Evolutionary conservation across 2,888 invertebrate genomes (phyloP), one percentile per base, ranked within the genome.

Genomic region (Platycheirus rosarum): DNA sequence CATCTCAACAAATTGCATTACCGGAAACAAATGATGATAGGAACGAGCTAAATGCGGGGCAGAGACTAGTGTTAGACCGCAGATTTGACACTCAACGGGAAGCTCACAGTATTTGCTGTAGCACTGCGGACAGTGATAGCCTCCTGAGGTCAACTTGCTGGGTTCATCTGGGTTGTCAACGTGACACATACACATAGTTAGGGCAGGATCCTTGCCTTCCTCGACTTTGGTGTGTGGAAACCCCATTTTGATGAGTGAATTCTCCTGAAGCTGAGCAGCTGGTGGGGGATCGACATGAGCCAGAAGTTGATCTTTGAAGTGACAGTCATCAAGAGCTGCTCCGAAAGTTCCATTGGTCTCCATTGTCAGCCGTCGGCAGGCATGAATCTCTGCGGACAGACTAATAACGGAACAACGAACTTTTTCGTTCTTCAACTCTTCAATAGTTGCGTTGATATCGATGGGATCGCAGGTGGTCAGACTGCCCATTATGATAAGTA

Each of bases 11-110:
- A 96, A 99, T 57, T 95, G 93, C 48, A 95, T 94, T 53, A 98
- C 95, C 0, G 98, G 98, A 89, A 99, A 98, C 82, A 99, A 92
- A 91, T 99, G 99, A 89, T 99, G 98, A 90, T 98, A 98, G 0
- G 98, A 98, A 85, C 99, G 93, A 2, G 99, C 98, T 60, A 99
- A 92, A 92, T 99, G 99, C 18, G 99, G 98, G 1, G 99, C 99
- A 0, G 99, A 98, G 11, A 98, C 98, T 53, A 99, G 92, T 4
- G 98, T 98, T 76, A 99, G 92, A 0, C 97, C 97, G 91, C 99
- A 99, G 8, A 97, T 95, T 87, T 96, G 94, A 89, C 99, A 99
- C 91, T 99, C 98, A 2, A 97, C 97, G 0, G 99, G 99, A 87
- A 99, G 92, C 89, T 98, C 97, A 91, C 99, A 99, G 91, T 99